A percentile compares a stretch with the other conserved stretches of the same genome.
Evolutionary conservation across 2,888 invertebrate genomes (phyloP).

Genomic region (Merodon equestris): DNA sequence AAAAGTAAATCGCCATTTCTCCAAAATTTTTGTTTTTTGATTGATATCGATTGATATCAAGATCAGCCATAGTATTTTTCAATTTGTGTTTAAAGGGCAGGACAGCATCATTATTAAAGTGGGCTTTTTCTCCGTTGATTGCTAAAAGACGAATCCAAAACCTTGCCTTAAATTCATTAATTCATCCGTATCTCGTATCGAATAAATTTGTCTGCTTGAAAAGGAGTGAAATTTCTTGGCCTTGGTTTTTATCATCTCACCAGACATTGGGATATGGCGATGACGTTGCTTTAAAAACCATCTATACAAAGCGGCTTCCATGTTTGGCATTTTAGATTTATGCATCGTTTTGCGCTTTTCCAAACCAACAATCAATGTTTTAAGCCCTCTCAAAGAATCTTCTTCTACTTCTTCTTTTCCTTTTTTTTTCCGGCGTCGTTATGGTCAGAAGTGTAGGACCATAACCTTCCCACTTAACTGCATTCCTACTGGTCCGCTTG

Average conservation of each 20-base stretch:
- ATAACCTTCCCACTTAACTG: too few relatives aligned
- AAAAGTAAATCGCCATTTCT: too few relatives aligned
- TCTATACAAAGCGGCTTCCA: not conserved
- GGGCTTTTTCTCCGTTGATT: constrained; percentile 1
- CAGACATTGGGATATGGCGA: too few relatives aligned
- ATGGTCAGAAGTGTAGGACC: too few relatives aligned
- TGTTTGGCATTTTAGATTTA: not conserved
- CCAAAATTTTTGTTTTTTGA: too few relatives aligned
- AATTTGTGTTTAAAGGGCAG: not conserved
- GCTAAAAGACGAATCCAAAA: not conserved
- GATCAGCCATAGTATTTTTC: not conserved
- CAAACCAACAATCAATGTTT: not conserved
- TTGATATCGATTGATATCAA: constrained; percentile 6
- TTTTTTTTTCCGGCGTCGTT: too few relatives aligned
- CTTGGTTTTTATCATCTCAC: too few relatives aligned
- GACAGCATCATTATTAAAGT: constrained; percentile 1
- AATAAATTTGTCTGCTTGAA: not conserved
- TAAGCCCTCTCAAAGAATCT: not conserved
- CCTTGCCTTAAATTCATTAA: not conserved
- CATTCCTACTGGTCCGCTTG: too few relatives aligned
- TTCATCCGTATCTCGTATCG: not conserved
- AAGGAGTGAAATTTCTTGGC: not conserved
- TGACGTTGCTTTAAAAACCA: too few relatives aligned
- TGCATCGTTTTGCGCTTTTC: not conserved
- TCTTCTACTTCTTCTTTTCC: not conserved